These are phyloP conservation scores for Sceliomorpha sp. DNA, from an alignment of 2,888 invertebrate genomes.

Conservation along the genomic window DNA sequence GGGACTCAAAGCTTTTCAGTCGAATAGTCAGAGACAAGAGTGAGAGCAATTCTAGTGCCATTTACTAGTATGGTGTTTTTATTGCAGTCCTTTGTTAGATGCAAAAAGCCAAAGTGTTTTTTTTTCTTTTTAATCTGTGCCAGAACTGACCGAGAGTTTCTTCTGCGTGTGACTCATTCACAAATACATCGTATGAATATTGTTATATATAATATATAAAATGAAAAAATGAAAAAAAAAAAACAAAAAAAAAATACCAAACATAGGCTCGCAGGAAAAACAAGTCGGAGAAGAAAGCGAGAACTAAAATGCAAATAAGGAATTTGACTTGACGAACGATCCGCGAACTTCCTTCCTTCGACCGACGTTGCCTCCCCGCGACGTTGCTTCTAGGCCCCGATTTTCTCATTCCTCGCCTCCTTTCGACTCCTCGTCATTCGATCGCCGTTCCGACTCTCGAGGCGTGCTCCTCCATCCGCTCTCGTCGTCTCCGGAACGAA, in stretches of 20 bases:
- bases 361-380: constrained; percentile 37
- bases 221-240: constrained; percentile 48
- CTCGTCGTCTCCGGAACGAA: constrained; percentile 6
- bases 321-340: constrained; percentile 41
- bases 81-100: constrained; percentile 80
- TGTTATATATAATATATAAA: constrained; percentile 83
- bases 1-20: constrained; percentile 72
- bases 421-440: constrained; percentile 19
- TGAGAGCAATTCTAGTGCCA: constrained; percentile 82
- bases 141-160: constrained; percentile 78
- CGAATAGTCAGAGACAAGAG: constrained; percentile 76
- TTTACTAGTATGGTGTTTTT: constrained; percentile 82
- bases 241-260: constrained; percentile 65
- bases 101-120: constrained; percentile 82
- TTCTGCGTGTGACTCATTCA: constrained; percentile 80
- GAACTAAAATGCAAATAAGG: constrained; percentile 57
- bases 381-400: constrained; percentile 16
- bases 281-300: constrained; percentile 62
- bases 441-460: constrained; percentile 5
- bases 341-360: constrained; percentile 35
- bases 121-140: constrained; percentile 79
- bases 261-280: constrained; percentile 72
- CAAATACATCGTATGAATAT: constrained; percentile 82
- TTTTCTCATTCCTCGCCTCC: constrained; percentile 15
- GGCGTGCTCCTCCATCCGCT: constrained; percentile 6